Conservation (phyloP, 2,888 invertebrate species). For the Aleiodes leptofemur region DNA sequence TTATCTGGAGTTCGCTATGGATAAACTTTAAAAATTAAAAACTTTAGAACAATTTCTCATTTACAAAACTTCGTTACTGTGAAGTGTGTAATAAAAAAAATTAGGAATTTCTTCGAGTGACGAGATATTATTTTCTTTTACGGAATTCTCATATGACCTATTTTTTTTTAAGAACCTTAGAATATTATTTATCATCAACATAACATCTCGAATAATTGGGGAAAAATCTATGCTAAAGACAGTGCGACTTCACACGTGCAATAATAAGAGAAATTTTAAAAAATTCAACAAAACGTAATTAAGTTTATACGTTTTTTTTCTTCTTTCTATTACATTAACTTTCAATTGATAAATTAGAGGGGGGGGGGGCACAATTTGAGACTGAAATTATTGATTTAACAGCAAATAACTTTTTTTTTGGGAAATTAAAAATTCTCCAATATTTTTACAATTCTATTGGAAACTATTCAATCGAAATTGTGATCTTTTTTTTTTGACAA, state of each 20-base stretch:
- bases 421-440: background rate
- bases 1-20: background rate
- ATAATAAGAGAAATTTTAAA: slow-evolving; percentile 16
- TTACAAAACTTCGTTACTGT: background rate
- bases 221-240: background rate
- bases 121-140: background rate
- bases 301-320: background rate
- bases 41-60: background rate
- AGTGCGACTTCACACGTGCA: slow-evolving; percentile 13
- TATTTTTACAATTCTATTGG: background rate
- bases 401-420: background rate
- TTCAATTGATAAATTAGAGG: background rate
- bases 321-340: background rate
- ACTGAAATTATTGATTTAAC: background rate
- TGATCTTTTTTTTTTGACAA: background rate
- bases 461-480: slow-evolving; percentile 2
- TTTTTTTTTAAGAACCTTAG: slow-evolving; percentile 1
- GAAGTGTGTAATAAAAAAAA: background rate
- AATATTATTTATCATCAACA: slow-evolving; percentile 31
- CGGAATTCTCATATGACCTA: slow-evolving; percentile 12
- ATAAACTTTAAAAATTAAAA: slow-evolving; percentile 11
- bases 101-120: background rate
- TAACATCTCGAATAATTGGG: slow-evolving; percentile 6
- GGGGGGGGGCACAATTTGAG: background rate
- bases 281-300: slow-evolving; percentile 14